Conservation (phyloP, 2,797 vertebrate genomes). For the Rhincodon typus region DNA sequence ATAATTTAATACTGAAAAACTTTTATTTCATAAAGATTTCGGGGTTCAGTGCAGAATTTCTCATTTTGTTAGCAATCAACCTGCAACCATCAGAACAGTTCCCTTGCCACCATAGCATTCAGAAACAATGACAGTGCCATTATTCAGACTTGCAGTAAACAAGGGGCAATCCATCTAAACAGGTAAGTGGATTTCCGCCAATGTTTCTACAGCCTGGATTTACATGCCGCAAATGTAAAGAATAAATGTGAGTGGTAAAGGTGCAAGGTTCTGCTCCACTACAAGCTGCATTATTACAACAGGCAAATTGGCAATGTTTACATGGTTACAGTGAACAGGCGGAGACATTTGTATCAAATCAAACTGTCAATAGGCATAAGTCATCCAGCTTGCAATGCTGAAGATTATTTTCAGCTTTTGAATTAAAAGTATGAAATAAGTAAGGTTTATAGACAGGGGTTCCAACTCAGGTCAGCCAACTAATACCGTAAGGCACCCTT, state of each 20-base stretch:
- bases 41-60: neutral
- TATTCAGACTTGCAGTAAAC: neutral
- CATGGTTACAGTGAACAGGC: neutral
- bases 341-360: neutral
- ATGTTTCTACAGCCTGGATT: neutral
- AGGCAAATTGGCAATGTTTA: neutral
- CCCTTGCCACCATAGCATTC: neutral
- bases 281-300: neutral
- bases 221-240: neutral
- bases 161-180: neutral
- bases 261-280: neutral
- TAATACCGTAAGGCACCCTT: too few relatives aligned
- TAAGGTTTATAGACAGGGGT: too few relatives aligned
- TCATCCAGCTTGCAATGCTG: neutral
- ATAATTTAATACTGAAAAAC: too few relatives aligned
- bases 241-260: conserved; percentile 18
- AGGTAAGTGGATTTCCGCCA: neutral
- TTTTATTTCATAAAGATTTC: neutral
- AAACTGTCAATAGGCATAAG: conserved; percentile 10
- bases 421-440: too few relatives aligned
- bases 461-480: too few relatives aligned
- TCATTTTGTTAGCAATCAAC: neutral
- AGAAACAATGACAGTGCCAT: conserved; percentile 16
- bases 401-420: neutral
- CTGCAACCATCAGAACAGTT: neutral